These are phyloP conservation scores for Psilopsiagon aurifrons DNA, from an alignment of 2,113 vertebrate genomes.

Conservation along the genomic window DNA sequence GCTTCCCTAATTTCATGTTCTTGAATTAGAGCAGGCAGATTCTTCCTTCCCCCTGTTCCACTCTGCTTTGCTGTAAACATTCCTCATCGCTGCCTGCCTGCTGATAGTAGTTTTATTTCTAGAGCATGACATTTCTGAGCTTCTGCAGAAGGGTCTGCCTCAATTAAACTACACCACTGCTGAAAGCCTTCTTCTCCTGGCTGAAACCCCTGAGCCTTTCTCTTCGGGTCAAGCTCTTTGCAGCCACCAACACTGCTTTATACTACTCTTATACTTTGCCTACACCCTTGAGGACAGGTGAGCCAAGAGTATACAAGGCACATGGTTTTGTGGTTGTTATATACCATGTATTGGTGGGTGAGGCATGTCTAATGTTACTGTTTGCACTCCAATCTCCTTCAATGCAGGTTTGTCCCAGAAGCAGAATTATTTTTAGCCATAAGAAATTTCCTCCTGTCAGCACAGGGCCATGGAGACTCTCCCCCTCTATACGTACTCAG, in stretches of 20 bases:
- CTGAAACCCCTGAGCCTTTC: conserved; percentile 71
- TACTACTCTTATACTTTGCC: conserved; percentile 83
- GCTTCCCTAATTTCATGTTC: not conserved
- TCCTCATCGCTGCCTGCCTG: not conserved
- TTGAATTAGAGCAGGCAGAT: not conserved
- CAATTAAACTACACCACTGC: conserved; percentile 78
- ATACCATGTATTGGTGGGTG: not conserved
- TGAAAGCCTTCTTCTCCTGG: conserved; percentile 83
- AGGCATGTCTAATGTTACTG: not conserved
- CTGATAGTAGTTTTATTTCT: conserved; percentile 19
- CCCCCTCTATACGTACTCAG: conserved; percentile 75
- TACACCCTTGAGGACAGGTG: conserved; percentile 87
- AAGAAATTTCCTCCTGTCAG: conserved; percentile 77
- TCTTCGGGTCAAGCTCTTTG: conserved; percentile 74
- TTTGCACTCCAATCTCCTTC: conserved; percentile 24
- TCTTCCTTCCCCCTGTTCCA: not conserved
- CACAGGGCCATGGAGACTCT: conserved; percentile 77
- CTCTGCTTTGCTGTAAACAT: not conserved
- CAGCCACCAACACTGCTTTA: conserved; percentile 81
- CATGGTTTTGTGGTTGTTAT: not conserved
- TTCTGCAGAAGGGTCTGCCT: conserved; percentile 81
- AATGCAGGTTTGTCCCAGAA: conserved; percentile 87
- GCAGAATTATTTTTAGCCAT: conserved; percentile 82
- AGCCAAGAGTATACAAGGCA: not conserved
- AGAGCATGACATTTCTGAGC: conserved; percentile 78